These are phyloP conservation scores for Periophthalmodon schlosseri DNA, from an alignment of 2,113 vertebrate species.

Conservation along the genomic window DNA sequence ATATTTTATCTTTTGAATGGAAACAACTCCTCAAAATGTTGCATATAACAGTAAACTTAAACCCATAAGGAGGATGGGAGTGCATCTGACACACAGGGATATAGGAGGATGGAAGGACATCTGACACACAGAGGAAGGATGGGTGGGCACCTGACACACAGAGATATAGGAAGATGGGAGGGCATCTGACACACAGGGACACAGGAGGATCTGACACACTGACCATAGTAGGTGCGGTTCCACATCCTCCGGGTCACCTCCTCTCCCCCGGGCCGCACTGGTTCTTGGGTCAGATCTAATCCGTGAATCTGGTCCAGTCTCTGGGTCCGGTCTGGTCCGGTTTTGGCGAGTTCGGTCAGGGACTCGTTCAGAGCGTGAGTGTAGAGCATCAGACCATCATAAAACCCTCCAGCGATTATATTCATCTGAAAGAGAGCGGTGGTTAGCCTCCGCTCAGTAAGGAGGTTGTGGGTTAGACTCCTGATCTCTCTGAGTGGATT, in stretches of 20 bases:
- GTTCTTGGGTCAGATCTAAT: neutral
- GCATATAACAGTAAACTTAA: too few species aligned
- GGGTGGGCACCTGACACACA: too few species aligned
- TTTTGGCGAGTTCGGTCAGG: constrained; percentile 57
- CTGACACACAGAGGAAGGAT: too few species aligned
- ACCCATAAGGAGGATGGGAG: too few species aligned
- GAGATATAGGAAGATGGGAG: too few species aligned
- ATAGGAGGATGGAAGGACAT: too few species aligned
- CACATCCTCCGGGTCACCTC: constrained; percentile 88
- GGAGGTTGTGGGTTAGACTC: too few species aligned
- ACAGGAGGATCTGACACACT: constrained; percentile 12
- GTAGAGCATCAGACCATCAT: constrained; percentile 92
- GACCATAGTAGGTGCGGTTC: constrained; percentile 90
- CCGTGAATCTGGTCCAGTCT: neutral
- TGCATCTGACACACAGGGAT: too few species aligned
- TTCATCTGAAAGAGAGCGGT: constrained; percentile 83
- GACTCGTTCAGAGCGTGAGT: constrained; percentile 88
- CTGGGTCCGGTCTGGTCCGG: constrained; percentile 20
- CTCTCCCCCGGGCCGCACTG: constrained; percentile 74
- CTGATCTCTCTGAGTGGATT: too few species aligned
- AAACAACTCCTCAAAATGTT: too few species aligned
- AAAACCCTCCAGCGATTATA: constrained; percentile 93
- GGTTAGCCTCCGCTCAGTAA: too few species aligned
- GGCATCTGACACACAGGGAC: neutral
- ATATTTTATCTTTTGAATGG: too few species aligned